phyloP scores from a whole-genome alignment of 2,113 vertebrate species.

The Sebastes schlegelii region DNA sequence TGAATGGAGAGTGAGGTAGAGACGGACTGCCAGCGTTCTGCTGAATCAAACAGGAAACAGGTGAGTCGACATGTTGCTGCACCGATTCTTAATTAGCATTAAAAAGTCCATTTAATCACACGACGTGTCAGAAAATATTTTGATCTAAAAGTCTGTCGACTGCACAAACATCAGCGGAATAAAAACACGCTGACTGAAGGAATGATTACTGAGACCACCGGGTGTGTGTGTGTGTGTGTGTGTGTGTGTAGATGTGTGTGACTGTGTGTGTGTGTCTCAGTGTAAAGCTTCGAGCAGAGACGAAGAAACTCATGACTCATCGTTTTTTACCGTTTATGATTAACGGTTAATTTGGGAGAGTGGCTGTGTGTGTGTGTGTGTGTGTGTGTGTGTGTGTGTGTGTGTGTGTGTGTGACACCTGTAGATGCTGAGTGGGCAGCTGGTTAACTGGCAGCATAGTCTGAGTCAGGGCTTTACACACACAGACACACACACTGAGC shows the following conservation, averaged over 20 bases:
- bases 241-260: slow-evolving; percentile 13
- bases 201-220: slow-evolving; percentile 26
- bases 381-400: slow-evolving; percentile 16
- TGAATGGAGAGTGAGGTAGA: not conserved
- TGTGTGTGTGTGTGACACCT: slow-evolving; percentile 36
- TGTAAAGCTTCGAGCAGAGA: slow-evolving; percentile 9
- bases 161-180: slow-evolving; percentile 59
- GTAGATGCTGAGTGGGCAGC: slow-evolving; percentile 60
- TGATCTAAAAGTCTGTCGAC: slow-evolving; percentile 11
- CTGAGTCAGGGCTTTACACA: slow-evolving; percentile 60
- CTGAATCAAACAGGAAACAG: not conserved
- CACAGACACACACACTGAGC: slow-evolving; percentile 23
- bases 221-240: slow-evolving; percentile 17
- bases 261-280: slow-evolving; percentile 9
- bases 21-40: not conserved
- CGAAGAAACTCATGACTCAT: slow-evolving; percentile 58
- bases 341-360: slow-evolving; percentile 74
- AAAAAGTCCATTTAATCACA: slow-evolving; percentile 20
- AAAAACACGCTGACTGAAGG: slow-evolving; percentile 42
- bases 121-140: not conserved
- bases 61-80: not conserved
- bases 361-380: slow-evolving; percentile 45
- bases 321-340: slow-evolving; percentile 65
- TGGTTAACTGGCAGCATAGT: slow-evolving; percentile 43
- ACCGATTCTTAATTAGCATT: not conserved